Evolutionary conservation across 2,888 invertebrate species (phyloP).

Genomic region (Pseudococcus longispinus): DNA sequence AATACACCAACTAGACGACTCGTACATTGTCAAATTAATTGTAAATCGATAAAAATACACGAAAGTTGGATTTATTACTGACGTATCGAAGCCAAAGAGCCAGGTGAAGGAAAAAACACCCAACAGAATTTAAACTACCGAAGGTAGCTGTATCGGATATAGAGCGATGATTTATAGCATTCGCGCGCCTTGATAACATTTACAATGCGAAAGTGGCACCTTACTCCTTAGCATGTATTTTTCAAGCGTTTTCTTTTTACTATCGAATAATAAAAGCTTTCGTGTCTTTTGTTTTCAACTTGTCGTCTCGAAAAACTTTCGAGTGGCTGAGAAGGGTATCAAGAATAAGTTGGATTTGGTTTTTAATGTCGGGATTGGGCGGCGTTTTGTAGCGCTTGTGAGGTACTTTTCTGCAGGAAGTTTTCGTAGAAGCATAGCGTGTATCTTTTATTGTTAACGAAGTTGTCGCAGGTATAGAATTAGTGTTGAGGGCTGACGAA

Average conservation of each 20-base stretch:
- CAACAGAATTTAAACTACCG: background rate
- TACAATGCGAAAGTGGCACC: background rate
- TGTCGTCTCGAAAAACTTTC: background rate
- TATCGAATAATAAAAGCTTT: background rate
- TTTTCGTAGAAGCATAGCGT: background rate
- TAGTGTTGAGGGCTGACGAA: no score
- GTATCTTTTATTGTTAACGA: no score
- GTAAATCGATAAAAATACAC: constrained; percentile 1
- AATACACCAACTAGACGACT: background rate
- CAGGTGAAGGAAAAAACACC: background rate
- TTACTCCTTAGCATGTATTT: background rate
- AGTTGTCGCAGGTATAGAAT: no score
- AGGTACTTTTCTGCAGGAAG: background rate
- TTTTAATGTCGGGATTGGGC: background rate
- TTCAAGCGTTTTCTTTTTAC: background rate
- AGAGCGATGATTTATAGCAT: background rate
- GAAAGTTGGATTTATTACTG: background rate
- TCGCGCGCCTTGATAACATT: background rate
- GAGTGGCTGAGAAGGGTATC: background rate
- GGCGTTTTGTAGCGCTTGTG: background rate
- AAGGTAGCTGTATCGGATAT: background rate
- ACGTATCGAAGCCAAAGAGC: background rate
- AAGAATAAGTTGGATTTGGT: background rate
- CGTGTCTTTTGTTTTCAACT: constrained; percentile 3
- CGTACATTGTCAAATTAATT: background rate